Percentiles rank a stretch among this genome's conserved stretches.
Conservation (phyloP, 2,113 vertebrate species). For the Tetraodon nigroviridis region DNA sequence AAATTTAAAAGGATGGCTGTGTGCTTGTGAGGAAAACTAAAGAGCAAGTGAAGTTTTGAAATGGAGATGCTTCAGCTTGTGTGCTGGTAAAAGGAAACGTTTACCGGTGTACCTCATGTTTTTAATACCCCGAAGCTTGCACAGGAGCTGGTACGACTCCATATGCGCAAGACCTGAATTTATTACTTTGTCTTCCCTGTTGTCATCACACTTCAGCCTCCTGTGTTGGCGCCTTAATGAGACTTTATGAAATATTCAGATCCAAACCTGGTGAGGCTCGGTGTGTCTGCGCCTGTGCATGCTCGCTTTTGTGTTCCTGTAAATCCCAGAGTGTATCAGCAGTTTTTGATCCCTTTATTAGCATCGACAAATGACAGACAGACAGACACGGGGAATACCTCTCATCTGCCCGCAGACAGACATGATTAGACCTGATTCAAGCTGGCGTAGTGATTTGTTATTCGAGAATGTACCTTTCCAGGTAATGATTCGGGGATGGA, state of each 20-base stretch:
- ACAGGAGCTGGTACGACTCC: neutral
- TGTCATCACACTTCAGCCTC: constrained; percentile 53
- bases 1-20: neutral
- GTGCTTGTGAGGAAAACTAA: neutral
- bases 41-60: constrained; percentile 3
- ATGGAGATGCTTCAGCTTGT: neutral
- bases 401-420: constrained; percentile 18
- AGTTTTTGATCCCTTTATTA: constrained; percentile 44
- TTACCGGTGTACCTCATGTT: constrained; percentile 4
- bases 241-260: constrained; percentile 68
- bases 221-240: constrained; percentile 56
- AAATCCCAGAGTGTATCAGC: constrained; percentile 21
- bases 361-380: constrained; percentile 29
- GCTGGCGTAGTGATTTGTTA: constrained; percentile 41
- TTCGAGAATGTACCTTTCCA: constrained; percentile 25
- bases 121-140: constrained; percentile 21
- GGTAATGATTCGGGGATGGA: constrained; percentile 34
- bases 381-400: constrained; percentile 23
- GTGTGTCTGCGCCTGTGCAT: constrained; percentile 1
- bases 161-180: constrained; percentile 5
- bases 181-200: constrained; percentile 37
- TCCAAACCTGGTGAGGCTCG: constrained; percentile 47
- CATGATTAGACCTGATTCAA: constrained; percentile 19
- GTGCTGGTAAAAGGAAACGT: neutral
- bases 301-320: neutral